A percentile compares a stretch with the other conserved stretches of the same genome.
Evolutionary conservation across 2,113 vertebrate genomes (phyloP).

Genomic region (Meleagris gallopavo): DNA sequence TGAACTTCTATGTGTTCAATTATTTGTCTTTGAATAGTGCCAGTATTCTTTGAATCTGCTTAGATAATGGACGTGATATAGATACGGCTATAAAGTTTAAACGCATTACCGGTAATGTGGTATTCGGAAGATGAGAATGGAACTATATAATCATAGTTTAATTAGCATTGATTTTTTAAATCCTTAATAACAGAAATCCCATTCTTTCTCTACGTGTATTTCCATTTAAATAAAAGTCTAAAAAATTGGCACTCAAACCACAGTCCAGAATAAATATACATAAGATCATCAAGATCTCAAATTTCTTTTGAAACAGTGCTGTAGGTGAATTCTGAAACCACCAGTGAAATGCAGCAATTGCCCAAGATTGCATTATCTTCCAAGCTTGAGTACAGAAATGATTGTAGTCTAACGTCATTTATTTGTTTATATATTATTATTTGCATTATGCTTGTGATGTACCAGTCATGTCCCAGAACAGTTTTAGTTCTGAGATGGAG

Average conservation of each 20-base stretch:
- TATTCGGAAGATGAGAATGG: constrained; percentile 26
- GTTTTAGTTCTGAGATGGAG: accelerated
- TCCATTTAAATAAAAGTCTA: neutral
- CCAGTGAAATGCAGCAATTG: neutral
- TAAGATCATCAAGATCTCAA: neutral
- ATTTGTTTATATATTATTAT: neutral
- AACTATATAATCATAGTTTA: constrained; percentile 14
- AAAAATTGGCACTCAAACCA: neutral
- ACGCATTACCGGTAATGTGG: neutral
- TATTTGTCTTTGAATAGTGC: constrained; percentile 15
- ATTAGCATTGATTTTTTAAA: neutral
- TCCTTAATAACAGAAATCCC: neutral
- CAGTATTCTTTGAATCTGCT: neutral
- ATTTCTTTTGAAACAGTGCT: neutral
- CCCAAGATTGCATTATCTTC: neutral
- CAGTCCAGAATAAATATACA: neutral
- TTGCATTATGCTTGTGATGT: neutral
- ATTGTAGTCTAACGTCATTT: neutral
- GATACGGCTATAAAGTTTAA: constrained; percentile 17
- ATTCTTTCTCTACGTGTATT: neutral
- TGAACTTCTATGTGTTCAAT: neutral
- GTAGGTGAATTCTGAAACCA: neutral
- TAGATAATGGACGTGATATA: constrained; percentile 7
- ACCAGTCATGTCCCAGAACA: neutral
- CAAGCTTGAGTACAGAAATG: neutral